These are phyloP conservation scores for Fregetta grallaria DNA, from an alignment of 2,113 vertebrate genomes.

Conservation along the genomic window DNA sequence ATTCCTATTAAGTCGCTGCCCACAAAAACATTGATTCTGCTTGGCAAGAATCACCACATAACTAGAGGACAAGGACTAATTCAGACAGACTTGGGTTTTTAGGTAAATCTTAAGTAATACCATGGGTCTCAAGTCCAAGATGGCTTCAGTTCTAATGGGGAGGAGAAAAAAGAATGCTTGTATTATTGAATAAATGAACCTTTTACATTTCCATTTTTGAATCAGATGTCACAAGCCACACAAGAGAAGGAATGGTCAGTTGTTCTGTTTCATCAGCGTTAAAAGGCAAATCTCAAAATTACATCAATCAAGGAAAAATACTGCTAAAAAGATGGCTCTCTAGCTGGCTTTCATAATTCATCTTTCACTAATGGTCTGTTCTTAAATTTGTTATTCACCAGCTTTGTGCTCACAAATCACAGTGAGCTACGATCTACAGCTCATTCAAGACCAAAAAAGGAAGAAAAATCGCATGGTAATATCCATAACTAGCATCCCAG, in stretches of 20 bases:
- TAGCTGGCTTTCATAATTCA: not conserved
- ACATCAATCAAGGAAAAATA: not conserved
- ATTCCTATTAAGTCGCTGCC: not conserved
- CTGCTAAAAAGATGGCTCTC: not conserved
- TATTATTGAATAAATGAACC: not conserved
- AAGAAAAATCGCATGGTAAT: not conserved
- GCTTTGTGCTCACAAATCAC: not conserved
- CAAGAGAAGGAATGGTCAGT: not conserved
- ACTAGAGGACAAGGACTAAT: not conserved
- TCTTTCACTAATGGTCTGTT: not conserved
- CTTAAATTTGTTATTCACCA: not conserved
- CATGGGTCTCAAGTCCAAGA: not conserved
- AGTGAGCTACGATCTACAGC: not conserved
- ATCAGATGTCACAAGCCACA: not conserved
- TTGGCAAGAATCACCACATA: not conserved
- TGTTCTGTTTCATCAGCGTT: not conserved
- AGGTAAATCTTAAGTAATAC: not conserved
- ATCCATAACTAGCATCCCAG: not conserved
- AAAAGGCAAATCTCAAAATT: not conserved
- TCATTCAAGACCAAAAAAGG: conserved; percentile 5
- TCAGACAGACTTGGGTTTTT: not conserved
- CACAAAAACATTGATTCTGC: not conserved
- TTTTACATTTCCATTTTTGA: not conserved
- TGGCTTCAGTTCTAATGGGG: not conserved
- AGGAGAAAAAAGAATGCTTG: not conserved